Evolutionary conservation across 2,113 vertebrate genomes (phyloP).

Genomic region (Baryphthengus martii): DNA sequence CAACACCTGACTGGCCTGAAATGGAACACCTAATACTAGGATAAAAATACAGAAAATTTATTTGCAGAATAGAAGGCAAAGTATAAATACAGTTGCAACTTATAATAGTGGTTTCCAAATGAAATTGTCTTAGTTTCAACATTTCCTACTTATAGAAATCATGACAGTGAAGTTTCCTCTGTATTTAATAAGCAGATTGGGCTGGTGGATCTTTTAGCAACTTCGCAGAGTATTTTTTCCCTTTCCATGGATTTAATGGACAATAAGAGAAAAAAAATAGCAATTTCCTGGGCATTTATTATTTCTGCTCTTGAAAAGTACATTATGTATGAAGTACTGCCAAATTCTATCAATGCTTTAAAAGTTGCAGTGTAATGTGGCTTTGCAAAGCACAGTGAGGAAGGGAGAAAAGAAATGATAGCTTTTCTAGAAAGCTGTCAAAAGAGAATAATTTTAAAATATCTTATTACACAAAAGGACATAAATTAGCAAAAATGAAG

Average conservation of each 20-base stretch:
- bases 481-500: neutral
- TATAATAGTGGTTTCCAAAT: neutral
- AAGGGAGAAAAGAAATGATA: neutral
- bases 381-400: neutral
- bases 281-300: neutral
- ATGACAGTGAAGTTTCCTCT: neutral
- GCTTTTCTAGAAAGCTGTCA: neutral
- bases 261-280: neutral
- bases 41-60: neutral
- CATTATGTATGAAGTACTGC: neutral
- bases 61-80: neutral
- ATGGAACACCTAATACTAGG: neutral
- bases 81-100: neutral
- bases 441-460: neutral
- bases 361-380: neutral
- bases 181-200: neutral
- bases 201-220: neutral
- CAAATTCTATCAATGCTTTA: neutral
- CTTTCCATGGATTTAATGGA: neutral
- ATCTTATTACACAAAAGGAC: neutral
- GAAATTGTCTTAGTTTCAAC: neutral
- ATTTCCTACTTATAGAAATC: neutral
- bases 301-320: constrained; percentile 5
- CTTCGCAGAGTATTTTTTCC: neutral
- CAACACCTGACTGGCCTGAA: neutral